Conservation (phyloP, 1,140 invertebrate species). For the Mercenaria mercenaria region DNA sequence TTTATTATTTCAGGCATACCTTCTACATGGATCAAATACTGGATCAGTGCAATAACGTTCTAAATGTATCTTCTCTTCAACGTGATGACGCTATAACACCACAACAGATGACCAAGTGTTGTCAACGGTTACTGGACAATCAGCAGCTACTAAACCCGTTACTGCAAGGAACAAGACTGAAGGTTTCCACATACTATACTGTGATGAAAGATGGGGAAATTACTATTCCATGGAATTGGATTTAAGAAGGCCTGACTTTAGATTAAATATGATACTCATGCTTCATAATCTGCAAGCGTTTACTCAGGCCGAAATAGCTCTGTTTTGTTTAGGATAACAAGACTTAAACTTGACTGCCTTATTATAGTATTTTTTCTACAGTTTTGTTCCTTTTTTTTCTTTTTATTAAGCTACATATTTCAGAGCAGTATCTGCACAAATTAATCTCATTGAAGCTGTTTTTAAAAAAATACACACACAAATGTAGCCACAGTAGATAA, state of each 20-base stretch:
- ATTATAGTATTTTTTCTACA: no score
- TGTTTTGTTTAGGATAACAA: no score
- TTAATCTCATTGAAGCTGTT: no score
- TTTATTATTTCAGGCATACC: slow-evolving; percentile 47
- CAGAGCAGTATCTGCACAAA: no score
- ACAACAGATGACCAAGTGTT: slow-evolving; percentile 61
- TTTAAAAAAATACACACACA: no score
- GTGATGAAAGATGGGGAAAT: slow-evolving; percentile 63
- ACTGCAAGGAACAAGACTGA: slow-evolving; percentile 40
- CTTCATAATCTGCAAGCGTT: no score
- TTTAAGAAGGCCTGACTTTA: not conserved
- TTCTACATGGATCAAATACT: slow-evolving; percentile 58
- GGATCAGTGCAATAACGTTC: slow-evolving; percentile 27
- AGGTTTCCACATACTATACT: slow-evolving; percentile 61
- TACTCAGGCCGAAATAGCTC: no score
- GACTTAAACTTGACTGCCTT: no score
- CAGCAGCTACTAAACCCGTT: not conserved
- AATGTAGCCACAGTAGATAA: no score
- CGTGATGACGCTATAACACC: slow-evolving; percentile 63
- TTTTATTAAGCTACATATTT: no score
- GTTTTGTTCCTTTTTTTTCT: no score
- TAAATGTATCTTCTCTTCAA: slow-evolving; percentile 41
- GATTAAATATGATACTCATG: no score
- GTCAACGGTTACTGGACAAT: slow-evolving; percentile 50
- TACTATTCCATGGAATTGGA: slow-evolving; percentile 64